Conservation (phyloP, 2,888 invertebrate genomes). For the Sepioteuthis lessoniana region DNA sequence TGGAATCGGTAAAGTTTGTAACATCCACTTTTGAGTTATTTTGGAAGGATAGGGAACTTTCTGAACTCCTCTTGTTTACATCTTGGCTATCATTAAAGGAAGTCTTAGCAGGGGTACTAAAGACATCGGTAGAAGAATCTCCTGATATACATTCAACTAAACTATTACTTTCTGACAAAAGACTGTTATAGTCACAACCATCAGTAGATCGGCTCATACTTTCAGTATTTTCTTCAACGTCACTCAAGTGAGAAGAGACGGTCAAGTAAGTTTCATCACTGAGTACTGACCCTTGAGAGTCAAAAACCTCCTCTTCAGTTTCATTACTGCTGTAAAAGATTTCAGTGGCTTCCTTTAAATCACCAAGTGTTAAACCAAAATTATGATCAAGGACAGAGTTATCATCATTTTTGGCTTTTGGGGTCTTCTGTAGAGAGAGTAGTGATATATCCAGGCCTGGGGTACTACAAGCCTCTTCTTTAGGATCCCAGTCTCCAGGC, state of each 20-base stretch:
- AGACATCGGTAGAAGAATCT: neutral
- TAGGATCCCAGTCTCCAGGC: neutral
- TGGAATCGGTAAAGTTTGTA: neutral
- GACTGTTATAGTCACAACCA: neutral
- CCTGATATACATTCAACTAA: neutral
- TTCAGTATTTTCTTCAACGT: neutral
- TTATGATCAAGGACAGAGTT: neutral
- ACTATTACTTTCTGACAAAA: neutral
- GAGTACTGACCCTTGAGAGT: neutral
- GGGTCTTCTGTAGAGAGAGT: neutral
- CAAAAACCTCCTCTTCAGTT: no score
- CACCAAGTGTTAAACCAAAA: neutral
- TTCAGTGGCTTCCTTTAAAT: neutral
- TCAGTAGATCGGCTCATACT: neutral
- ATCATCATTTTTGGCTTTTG: neutral
- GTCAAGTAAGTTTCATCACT: slow-evolving; percentile 15
- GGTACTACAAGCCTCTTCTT: neutral
- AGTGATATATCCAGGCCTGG: neutral
- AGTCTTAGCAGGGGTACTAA: neutral
- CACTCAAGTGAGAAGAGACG: neutral
- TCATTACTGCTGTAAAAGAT: neutral
- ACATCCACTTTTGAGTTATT: neutral
- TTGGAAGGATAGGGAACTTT: neutral
- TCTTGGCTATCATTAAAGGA: neutral
- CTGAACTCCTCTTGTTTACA: neutral